Conservation (phyloP, 2,888 invertebrate species). For the Microctonus brassicae region DNA sequence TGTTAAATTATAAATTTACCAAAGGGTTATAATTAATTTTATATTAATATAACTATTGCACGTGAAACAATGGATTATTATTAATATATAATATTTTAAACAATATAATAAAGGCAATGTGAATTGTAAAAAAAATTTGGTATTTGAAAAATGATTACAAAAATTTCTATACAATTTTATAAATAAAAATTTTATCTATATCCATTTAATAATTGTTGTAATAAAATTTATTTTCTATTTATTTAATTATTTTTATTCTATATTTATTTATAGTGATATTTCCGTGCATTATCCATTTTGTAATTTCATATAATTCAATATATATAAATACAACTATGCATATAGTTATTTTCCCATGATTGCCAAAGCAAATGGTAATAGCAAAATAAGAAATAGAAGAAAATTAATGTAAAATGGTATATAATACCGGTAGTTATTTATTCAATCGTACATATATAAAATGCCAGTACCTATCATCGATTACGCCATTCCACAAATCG, state of each 20-base stretch:
- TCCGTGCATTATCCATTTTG: background rate
- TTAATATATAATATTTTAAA: too few species aligned
- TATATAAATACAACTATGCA: background rate
- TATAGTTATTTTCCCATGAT: background rate
- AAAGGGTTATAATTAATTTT: too few species aligned
- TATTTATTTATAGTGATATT: background rate
- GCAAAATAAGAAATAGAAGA: background rate
- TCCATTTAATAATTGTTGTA: background rate
- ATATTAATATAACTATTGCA: too few species aligned
- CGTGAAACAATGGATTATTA: too few species aligned
- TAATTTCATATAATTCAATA: background rate
- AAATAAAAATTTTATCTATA: too few species aligned
- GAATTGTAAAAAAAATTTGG: too few species aligned
- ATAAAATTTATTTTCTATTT: background rate
- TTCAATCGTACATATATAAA: constrained; percentile 32
- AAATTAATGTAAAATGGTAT: background rate
- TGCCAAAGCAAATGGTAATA: background rate
- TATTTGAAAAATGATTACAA: too few species aligned
- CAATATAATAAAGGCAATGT: too few species aligned
- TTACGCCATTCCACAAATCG: constrained; percentile 38
- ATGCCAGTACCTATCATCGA: constrained; percentile 26
- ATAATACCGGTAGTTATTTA: constrained; percentile 37
- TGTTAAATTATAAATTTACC: too few species aligned
- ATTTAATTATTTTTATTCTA: background rate
- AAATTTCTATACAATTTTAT: too few species aligned